Evolutionary conservation across 2,113 vertebrate genomes (phyloP).

Genomic region (Megaceryle maxima): DNA sequence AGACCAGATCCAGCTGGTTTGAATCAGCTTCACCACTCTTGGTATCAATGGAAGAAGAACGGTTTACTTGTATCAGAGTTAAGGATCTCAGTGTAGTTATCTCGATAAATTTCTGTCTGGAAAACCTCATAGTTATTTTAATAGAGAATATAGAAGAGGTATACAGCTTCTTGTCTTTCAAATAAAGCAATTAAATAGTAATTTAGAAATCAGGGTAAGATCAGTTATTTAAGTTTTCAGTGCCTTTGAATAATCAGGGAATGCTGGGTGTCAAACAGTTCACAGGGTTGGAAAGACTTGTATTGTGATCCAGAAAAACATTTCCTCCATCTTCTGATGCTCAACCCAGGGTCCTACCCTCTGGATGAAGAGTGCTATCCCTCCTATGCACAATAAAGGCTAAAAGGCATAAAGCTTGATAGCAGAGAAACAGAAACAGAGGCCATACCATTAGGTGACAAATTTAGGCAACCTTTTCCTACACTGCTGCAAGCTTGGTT

Average conservation of each 20-base stretch:
- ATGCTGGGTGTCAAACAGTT: not conserved
- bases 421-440: not conserved
- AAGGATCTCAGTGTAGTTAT: not conserved
- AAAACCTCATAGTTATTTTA: not conserved
- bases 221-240: constrained; percentile 8
- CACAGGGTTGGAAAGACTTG: not conserved
- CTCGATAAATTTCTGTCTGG: not conserved
- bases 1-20: constrained; percentile 32
- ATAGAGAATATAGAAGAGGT: not conserved
- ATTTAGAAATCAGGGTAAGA: not conserved
- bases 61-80: not conserved
- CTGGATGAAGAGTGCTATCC: not conserved
- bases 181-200: not conserved
- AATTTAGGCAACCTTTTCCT: not conserved
- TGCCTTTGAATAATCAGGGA: not conserved
- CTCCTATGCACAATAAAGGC: not conserved
- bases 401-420: not conserved
- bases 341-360: not conserved
- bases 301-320: not conserved
- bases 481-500: not conserved
- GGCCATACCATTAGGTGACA: not conserved
- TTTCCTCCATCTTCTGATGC: not conserved
- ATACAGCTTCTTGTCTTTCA: constrained; percentile 5
- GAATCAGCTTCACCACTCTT: constrained; percentile 20
- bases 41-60: constrained; percentile 2